Percentiles rank a stretch among this genome's conserved stretches.
phyloP scores from a whole-genome alignment of 1,140 invertebrate species.

The Gerris buenoi region DNA sequence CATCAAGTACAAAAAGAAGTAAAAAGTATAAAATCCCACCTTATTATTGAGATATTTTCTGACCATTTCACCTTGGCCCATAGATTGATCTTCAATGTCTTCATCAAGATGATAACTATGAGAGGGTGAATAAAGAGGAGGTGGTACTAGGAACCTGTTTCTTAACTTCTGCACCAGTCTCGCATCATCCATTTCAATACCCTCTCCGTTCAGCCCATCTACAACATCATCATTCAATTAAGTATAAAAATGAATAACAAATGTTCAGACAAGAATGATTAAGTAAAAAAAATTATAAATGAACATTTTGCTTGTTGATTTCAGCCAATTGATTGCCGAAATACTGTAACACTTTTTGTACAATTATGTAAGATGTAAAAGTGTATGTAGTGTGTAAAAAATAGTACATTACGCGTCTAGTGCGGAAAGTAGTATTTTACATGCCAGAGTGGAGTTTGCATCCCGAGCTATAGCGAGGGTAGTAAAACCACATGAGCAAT shows the following conservation, averaged over 20 bases:
- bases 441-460: too few relatives aligned
- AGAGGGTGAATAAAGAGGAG: slow-evolving; percentile 14
- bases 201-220: slow-evolving; percentile 15
- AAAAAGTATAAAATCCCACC: slow-evolving; percentile 18
- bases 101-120: slow-evolving; percentile 23
- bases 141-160: slow-evolving; percentile 21
- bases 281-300: background rate
- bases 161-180: slow-evolving; percentile 20
- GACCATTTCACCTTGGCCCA: slow-evolving; percentile 31
- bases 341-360: background rate
- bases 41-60: slow-evolving; percentile 27
- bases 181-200: slow-evolving; percentile 19
- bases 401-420: background rate
- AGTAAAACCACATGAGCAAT: too few relatives aligned
- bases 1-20: background rate
- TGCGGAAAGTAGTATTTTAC: too few relatives aligned
- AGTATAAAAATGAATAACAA: background rate
- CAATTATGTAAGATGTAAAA: background rate
- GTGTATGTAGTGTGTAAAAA: background rate
- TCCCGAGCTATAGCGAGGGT: too few relatives aligned
- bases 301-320: too few relatives aligned
- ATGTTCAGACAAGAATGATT: background rate
- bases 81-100: slow-evolving; percentile 31
- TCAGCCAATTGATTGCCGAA: background rate
- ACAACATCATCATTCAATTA: background rate